phyloP scores from a whole-genome alignment of 2,797 vertebrate genomes.

The Decapterus maruadsi region DNA sequence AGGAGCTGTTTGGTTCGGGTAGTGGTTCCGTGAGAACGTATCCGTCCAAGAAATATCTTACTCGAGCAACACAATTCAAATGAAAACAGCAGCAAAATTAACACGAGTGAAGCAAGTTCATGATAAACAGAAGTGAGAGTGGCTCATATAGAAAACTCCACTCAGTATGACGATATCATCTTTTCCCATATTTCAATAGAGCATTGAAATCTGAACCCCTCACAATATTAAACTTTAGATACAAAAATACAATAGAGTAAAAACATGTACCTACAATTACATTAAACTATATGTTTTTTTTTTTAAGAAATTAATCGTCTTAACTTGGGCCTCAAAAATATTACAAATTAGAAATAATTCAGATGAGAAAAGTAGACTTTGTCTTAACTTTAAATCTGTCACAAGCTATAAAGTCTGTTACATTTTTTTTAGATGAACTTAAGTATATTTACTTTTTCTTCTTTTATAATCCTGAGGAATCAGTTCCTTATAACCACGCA shows the following conservation, averaged over 20 bases:
- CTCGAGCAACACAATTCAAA: constrained; percentile 15
- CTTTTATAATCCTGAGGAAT: not conserved
- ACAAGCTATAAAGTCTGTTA: not conserved
- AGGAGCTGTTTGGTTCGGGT: constrained; percentile 9
- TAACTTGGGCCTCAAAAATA: not conserved
- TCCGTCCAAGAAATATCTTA: not conserved
- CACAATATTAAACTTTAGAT: constrained; percentile 6
- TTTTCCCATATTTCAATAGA: not conserved
- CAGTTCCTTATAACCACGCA: not conserved
- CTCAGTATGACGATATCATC: not conserved
- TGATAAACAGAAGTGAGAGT: not conserved
- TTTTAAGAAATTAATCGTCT: not conserved
- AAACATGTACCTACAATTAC: not conserved
- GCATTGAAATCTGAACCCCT: not conserved
- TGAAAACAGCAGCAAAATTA: constrained; percentile 2
- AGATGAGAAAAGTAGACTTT: not conserved
- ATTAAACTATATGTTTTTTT: not conserved
- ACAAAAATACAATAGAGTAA: not conserved
- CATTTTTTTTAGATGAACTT: too few relatives aligned
- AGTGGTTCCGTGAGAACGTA: not conserved
- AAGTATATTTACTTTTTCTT: too few relatives aligned
- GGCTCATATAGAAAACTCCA: not conserved
- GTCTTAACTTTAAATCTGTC: not conserved
- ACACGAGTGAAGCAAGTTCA: not conserved
- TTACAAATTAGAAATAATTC: not conserved